Conservation (phyloP, 2,888 invertebrate genomes). For the Oxystoma pomonae region DNA sequence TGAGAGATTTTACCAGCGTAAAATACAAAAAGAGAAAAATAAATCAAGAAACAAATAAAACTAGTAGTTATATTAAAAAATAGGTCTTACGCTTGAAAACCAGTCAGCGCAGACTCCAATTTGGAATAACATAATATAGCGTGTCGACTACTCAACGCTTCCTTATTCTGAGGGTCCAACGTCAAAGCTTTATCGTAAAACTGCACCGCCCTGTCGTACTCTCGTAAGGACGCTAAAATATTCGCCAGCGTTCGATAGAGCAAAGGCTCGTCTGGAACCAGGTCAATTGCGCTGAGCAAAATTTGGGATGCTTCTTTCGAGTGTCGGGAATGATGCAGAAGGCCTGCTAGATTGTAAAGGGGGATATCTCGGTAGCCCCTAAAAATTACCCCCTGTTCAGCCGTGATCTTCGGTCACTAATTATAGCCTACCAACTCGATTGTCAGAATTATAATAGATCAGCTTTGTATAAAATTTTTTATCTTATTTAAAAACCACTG, state of each 20-base stretch:
- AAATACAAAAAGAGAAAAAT: neutral
- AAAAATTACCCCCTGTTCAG: too few species aligned
- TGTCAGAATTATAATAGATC: too few species aligned
- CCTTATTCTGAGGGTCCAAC: conserved; percentile 58
- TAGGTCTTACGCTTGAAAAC: conserved; percentile 64
- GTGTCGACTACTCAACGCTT: conserved; percentile 58
- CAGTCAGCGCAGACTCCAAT: conserved; percentile 51
- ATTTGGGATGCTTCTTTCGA: conserved; percentile 70
- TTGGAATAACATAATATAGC: conserved; percentile 66
- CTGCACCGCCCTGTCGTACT: conserved; percentile 66
- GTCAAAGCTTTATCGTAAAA: conserved; percentile 65
- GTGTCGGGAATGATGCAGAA: conserved; percentile 63
- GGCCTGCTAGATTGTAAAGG: conserved; percentile 67
- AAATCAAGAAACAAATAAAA: neutral
- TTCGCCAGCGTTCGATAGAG: conserved; percentile 69
- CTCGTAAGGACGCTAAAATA: conserved; percentile 65
- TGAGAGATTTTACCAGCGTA: too few species aligned
- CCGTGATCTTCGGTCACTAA: too few species aligned
- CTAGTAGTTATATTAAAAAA: too few species aligned
- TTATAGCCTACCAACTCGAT: too few species aligned
- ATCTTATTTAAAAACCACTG: too few species aligned
- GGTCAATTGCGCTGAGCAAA: conserved; percentile 68
- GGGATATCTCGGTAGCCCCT: conserved; percentile 70
- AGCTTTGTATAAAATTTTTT: too few species aligned
- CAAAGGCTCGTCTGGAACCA: conserved; percentile 57